Evolutionary conservation across 2,888 invertebrate genomes (phyloP), one percentile per base, ranked within the genome.

Genomic region (Dynastes tityus): DNA sequence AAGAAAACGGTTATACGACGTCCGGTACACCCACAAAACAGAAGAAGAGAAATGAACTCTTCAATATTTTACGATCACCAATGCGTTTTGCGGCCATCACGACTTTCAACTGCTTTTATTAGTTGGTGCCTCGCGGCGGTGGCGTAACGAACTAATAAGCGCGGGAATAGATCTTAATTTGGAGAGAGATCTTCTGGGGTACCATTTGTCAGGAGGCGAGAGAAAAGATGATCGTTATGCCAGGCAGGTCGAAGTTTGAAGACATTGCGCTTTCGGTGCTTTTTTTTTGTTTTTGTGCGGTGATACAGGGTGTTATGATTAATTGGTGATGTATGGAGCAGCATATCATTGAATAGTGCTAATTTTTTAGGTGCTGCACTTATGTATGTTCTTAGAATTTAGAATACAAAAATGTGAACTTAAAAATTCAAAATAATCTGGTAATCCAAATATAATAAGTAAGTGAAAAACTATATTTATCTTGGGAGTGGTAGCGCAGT

Each of bases 121-220:
- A 78, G 73, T 55, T 73, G 81, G 82, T 73, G 79, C 74, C 81
- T 68, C 64, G 68, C 74, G 79, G 79, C 77, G 74, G 79, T 65
- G 76, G 79, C 80, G 80, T 82, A 82, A 82, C 82, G 80, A 82
- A 82, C 82, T 82, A 82, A 82, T 82, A 82, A 82, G 79, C 80
- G 79, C 80, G 76, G 58, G 77, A 80, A 80, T 80, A 81, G 80
- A 80, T 82, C 81, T 82, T 82, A 82, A 82, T 82, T 82, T 82
- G 80, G 80, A 80, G 76, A 76, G 73, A 55, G 68, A 61, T 27
- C 45, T 73, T 73, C 16, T 32, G 74, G 51, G 70, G 78, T 70
- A 80, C 80, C 80, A 82, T 82, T 82, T 82, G 82, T 82, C 82
- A 82, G 80, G 13, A 61, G 73, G 61, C 22, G 73, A 73, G 45